phyloP scores from a whole-genome alignment of 2,797 vertebrate genomes.

The Aeoliscus strigatus region DNA sequence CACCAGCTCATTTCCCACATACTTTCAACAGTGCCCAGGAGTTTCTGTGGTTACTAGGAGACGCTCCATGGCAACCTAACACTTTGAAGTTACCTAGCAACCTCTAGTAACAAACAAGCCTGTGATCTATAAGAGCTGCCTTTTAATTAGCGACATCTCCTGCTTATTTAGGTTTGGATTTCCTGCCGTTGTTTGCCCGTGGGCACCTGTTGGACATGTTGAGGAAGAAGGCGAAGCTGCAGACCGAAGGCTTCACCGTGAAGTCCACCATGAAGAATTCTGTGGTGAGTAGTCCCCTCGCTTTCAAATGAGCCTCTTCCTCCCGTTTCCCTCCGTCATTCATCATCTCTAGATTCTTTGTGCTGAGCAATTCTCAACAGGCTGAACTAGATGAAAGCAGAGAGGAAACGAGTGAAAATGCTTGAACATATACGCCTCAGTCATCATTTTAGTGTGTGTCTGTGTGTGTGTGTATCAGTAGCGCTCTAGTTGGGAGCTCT shows the following conservation, averaged over 20 bases:
- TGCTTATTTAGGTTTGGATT: too few species aligned
- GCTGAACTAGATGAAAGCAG: too few species aligned
- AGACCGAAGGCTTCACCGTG: constrained; percentile 61
- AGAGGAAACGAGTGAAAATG: too few species aligned
- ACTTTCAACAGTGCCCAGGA: constrained; percentile 13
- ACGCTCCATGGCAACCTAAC: too few species aligned
- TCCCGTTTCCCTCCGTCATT: constrained; percentile 14
- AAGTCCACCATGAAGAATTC: constrained; percentile 68
- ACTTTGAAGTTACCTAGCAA: constrained; percentile 55
- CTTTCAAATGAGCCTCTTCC: constrained; percentile 22
- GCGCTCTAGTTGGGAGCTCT: too few species aligned
- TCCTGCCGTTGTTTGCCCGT: too few species aligned
- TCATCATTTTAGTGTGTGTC: too few species aligned
- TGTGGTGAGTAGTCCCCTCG: constrained; percentile 63
- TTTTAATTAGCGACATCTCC: neutral
- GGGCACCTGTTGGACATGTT: constrained; percentile 30
- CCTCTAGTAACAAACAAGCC: too few species aligned
- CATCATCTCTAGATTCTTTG: constrained; percentile 30
- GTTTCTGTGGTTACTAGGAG: constrained; percentile 45
- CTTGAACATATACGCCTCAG: too few species aligned
- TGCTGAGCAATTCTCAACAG: constrained; percentile 1
- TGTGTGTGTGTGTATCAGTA: too few species aligned
- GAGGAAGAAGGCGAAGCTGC: constrained; percentile 29
- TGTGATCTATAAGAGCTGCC: too few species aligned
- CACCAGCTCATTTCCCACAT: too few species aligned